Conservation (phyloP, 2,797 vertebrate species). For the Eulemur mongoz region DNA sequence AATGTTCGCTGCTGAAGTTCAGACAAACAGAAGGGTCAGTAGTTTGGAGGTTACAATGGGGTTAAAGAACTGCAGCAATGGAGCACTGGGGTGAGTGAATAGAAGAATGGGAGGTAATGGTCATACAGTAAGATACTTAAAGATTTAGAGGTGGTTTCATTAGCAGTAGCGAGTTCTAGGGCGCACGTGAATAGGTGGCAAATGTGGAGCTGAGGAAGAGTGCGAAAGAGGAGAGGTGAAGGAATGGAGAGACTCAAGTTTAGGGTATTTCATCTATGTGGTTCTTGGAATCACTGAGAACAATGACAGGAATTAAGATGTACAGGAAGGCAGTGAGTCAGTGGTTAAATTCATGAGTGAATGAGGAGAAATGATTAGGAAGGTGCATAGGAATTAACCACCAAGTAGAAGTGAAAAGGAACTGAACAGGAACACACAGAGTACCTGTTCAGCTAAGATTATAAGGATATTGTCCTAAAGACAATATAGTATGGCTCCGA, state of each 20-base stretch:
- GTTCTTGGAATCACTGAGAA: slow-evolving; percentile 15
- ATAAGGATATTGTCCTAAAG: background rate
- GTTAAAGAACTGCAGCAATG: background rate
- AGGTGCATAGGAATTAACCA: slow-evolving; percentile 11
- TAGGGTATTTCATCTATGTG: background rate
- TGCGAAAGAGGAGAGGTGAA: background rate
- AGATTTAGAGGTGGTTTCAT: background rate
- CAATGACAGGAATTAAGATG: slow-evolving; percentile 22
- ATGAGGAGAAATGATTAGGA: slow-evolving; percentile 8
- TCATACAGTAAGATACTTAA: background rate
- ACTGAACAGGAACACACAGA: background rate
- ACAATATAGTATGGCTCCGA: background rate
- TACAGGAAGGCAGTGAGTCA: background rate
- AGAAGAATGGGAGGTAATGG: background rate
- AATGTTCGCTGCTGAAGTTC: background rate
- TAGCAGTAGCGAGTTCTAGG: background rate
- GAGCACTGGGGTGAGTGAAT: background rate
- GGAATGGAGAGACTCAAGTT: background rate
- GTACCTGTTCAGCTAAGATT: background rate
- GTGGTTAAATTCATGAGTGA: background rate
- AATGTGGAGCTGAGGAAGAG: background rate
- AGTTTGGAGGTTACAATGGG: background rate
- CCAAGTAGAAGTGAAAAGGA: background rate
- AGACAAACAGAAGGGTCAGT: background rate
- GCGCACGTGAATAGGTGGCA: background rate